These are phyloP conservation scores for Nyleta sp. DNA, from an alignment of 2,888 invertebrate genomes.

Conservation along the genomic window DNA sequence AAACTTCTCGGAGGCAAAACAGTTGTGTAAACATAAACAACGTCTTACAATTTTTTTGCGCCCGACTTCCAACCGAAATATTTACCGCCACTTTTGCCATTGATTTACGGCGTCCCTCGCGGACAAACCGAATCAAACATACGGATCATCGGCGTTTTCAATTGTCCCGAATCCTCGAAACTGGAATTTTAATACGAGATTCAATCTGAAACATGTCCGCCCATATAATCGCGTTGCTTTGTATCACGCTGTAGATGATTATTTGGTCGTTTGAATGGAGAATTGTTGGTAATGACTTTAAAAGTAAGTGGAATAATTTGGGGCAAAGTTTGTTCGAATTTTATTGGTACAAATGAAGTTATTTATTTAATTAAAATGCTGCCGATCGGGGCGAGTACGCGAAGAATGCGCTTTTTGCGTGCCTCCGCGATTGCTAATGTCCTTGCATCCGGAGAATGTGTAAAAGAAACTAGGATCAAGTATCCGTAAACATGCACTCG, in stretches of 20 bases:
- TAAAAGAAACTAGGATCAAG: slow-evolving; percentile 45
- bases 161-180: slow-evolving; percentile 24
- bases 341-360: slow-evolving; percentile 45
- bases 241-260: no score
- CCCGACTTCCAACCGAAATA: slow-evolving; percentile 44
- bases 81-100: slow-evolving; percentile 46
- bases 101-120: slow-evolving; percentile 49
- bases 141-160: slow-evolving; percentile 32
- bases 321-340: not conserved
- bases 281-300: not conserved
- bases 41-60: slow-evolving; percentile 49
- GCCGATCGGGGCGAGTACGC: slow-evolving; percentile 19
- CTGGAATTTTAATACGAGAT: no score
- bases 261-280: not conserved
- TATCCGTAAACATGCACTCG: slow-evolving; percentile 31
- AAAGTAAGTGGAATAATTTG: not conserved
- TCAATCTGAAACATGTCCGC: no score
- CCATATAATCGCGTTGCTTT: no score
- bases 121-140: slow-evolving; percentile 30
- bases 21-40: slow-evolving; percentile 62
- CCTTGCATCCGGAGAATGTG: slow-evolving; percentile 43
- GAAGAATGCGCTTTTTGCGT: slow-evolving; percentile 42
- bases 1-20: slow-evolving; percentile 56
- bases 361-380: slow-evolving; percentile 49
- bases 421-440: slow-evolving; percentile 35